Base-by-base conservation (phyloP, 2,113 vertebrate genomes). In the Melozone crissalis region DNA sequence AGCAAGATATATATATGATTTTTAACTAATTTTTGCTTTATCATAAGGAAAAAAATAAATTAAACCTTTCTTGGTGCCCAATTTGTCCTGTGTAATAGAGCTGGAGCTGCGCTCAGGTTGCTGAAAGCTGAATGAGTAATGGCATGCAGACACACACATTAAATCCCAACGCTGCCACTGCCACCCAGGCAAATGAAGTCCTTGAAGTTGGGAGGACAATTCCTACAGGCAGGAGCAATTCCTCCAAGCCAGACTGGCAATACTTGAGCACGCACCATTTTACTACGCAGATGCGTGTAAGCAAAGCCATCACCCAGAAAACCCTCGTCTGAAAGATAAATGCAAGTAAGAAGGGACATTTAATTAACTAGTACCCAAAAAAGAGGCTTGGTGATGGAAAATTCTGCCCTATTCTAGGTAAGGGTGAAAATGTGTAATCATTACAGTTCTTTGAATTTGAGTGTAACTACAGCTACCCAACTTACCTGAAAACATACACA, bases 301-400 rank as follows among this genome's bases (percentile, higher is more conserved):
- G 90, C 92, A 93, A 92, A 91, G 71, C 81, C 83, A 87, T 89
- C 87, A 76, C n/a, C 33, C 73, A 75, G 69, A 93, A 73, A 78
- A 47, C 14, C 13, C 39, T 27, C 52, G 28, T 86, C 76, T 65
- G 41, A 93, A 75, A 61, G 44, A 84, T 52, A 84, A 93, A 91
- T n/a, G 30, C 61, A 72, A 73, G 78, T 19, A 72, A 84, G 89
- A 84, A 44, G 33, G 44, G 55, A 84, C 68, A 92, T 92, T 89
- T 91, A 92, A 93, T 94, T 89, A 94, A 89, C 73, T 57, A 57
- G 61, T 27, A 72, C 24, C 47, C 67, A 87, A 68, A 81, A 92
- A 81, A 86, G 57, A 91, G 22, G 43, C 27, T 15, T 85, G 30
- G 33, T 90, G 44, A 77, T 47, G 52, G 73, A 78, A 96, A 92